phyloP scores from a whole-genome alignment of 2,797 vertebrate species.

The Perodicticus potto region DNA sequence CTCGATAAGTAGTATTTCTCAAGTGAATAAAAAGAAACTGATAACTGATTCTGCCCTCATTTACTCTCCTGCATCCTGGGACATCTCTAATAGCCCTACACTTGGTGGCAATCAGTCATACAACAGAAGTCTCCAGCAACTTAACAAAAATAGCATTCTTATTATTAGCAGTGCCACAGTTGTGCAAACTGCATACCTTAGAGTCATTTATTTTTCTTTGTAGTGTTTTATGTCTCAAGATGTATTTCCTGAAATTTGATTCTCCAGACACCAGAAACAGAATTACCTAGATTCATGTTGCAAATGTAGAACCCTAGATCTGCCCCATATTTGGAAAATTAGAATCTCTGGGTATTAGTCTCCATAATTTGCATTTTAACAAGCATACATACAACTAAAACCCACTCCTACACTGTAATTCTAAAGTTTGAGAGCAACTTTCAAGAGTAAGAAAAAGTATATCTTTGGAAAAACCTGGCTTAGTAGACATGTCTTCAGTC shows the following conservation, averaged over 20 bases:
- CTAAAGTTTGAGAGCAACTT: conserved; percentile 22
- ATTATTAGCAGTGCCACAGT: not conserved
- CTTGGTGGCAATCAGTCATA: not conserved
- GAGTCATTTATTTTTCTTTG: not conserved
- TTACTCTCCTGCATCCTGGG: not conserved
- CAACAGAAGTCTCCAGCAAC: not conserved
- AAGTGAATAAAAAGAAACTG: not conserved
- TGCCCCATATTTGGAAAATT: not conserved
- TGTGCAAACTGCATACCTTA: not conserved
- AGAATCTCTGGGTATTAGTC: not conserved
- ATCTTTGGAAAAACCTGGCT: conserved; percentile 21
- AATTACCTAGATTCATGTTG: not conserved
- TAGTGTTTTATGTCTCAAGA: not conserved
- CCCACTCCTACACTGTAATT: conserved; percentile 11
- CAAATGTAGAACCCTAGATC: not conserved
- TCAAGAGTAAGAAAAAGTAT: not conserved
- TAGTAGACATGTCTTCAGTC: conserved; percentile 7
- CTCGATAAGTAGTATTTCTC: not conserved
- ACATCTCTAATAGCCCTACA: not conserved
- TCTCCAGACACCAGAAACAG: conserved; percentile 1
- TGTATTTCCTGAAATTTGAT: not conserved
- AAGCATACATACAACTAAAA: not conserved
- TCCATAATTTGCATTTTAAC: conserved; percentile 14
- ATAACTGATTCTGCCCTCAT: not conserved
- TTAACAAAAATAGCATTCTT: not conserved